Percentiles rank a stretch among this genome's conserved stretches.
phyloP scores from a whole-genome alignment of 2,113 vertebrate species.

The human (Homo sapiens) region GRCh38 chr1:88402501-88403000 shows the following conservation, averaged over 20 bases:
- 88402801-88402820: constrained; percentile 54
- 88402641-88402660: constrained; percentile 73
- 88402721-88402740: constrained; percentile 55
- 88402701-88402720: constrained; percentile 74
- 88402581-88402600: constrained; percentile 83
- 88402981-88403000: constrained; percentile 71
- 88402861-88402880: constrained; percentile 63
- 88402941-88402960: constrained; percentile 68
- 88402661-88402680: constrained; percentile 65
- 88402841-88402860: constrained; percentile 66
- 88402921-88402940: constrained; percentile 76
- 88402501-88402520: constrained; percentile 81
- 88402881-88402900: constrained; percentile 69
- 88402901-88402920: constrained; percentile 66
- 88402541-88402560: constrained; percentile 80
- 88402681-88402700: constrained; percentile 70
- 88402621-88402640: constrained; percentile 76
- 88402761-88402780: constrained; percentile 54
- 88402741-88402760: constrained; percentile 29
- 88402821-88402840: constrained; percentile 11
- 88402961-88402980: constrained; percentile 75
- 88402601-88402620: constrained; percentile 78
- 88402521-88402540: constrained; percentile 83
- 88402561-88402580: constrained; percentile 83
- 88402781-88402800: background rate